Conservation (phyloP, 1,140 invertebrate genomes). For the Battus philenor region DNA sequence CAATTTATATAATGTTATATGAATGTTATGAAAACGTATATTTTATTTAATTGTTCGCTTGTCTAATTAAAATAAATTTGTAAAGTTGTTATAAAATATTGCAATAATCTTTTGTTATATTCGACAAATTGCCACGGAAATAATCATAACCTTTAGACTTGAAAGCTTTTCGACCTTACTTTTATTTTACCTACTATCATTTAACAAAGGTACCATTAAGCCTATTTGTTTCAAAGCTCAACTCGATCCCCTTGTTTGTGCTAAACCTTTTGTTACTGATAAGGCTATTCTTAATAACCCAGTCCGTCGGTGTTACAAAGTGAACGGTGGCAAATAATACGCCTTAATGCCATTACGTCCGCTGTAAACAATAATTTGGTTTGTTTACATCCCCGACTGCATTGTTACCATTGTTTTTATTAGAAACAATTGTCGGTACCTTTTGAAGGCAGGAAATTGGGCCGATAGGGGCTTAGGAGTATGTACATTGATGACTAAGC, state of each 20-base stretch:
- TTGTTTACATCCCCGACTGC: constrained; percentile 31
- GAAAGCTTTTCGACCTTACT: no score
- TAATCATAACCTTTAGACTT: no score
- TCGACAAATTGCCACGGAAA: no score
- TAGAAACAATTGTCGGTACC: constrained; percentile 23
- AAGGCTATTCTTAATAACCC: constrained; percentile 14
- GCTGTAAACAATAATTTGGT: constrained; percentile 38
- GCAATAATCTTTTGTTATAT: no score
- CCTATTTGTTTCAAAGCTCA: constrained; percentile 15
- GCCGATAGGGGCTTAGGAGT: constrained; percentile 9
- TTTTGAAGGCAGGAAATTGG: constrained; percentile 25
- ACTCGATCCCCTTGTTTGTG: constrained; percentile 13
- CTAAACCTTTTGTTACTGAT: constrained; percentile 19
- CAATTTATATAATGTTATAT: no score
- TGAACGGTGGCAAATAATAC: constrained; percentile 44
- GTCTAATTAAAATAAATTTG: no score
- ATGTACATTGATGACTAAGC: constrained; percentile 1
- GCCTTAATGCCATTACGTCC: constrained; percentile 43
- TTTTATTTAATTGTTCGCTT: no score
- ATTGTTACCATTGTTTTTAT: constrained; percentile 32
- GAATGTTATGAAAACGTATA: no score
- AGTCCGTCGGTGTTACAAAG: constrained; percentile 31
- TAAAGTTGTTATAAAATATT: no score
- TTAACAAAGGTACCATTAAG: constrained; percentile 7
- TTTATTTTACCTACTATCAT: constrained; percentile 8